phyloP scores from a whole-genome alignment of 2,888 invertebrate species.

The Horisme vitalbata region DNA sequence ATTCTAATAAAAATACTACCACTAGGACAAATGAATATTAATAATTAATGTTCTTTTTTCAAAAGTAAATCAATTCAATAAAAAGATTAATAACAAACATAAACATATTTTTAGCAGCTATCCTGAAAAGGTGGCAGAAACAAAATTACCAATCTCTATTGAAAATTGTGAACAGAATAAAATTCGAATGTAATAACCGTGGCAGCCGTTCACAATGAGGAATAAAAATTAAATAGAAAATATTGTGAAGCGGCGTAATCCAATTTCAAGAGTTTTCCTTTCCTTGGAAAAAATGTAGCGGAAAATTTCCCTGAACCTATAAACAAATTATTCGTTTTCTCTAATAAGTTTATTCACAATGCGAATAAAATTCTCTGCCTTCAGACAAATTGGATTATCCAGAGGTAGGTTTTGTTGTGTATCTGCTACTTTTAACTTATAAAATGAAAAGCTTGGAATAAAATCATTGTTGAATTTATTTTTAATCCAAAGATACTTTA shows the following conservation, averaged over 20 bases:
- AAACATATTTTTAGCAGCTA: too few relatives aligned
- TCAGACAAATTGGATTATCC: constrained; percentile 37
- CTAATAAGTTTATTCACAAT: constrained; percentile 78
- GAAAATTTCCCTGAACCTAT: constrained; percentile 53
- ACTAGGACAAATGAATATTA: too few relatives aligned
- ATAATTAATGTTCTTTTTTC: too few relatives aligned
- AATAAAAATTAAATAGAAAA: constrained; percentile 77
- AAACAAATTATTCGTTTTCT: constrained; percentile 75
- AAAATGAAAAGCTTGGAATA: too few relatives aligned
- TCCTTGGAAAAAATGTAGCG: constrained; percentile 47
- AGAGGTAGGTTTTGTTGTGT: constrained; percentile 27
- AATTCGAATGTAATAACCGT: constrained; percentile 59
- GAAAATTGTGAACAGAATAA: constrained; percentile 29
- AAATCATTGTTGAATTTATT: too few relatives aligned
- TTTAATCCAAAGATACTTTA: too few relatives aligned
- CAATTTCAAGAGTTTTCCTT: constrained; percentile 60
- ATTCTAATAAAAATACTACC: too few relatives aligned
- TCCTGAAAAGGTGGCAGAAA: constrained; percentile 6
- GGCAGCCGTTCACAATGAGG: constrained; percentile 62
- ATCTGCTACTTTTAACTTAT: constrained; percentile 21
- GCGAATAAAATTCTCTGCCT: constrained; percentile 52
- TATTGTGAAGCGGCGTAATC: constrained; percentile 73
- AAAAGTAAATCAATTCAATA: too few relatives aligned
- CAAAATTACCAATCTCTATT: constrained; percentile 21
- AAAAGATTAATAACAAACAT: too few relatives aligned